Base-by-base conservation (phyloP, 1,140 invertebrate species). In the Chelonus insularis region DNA sequence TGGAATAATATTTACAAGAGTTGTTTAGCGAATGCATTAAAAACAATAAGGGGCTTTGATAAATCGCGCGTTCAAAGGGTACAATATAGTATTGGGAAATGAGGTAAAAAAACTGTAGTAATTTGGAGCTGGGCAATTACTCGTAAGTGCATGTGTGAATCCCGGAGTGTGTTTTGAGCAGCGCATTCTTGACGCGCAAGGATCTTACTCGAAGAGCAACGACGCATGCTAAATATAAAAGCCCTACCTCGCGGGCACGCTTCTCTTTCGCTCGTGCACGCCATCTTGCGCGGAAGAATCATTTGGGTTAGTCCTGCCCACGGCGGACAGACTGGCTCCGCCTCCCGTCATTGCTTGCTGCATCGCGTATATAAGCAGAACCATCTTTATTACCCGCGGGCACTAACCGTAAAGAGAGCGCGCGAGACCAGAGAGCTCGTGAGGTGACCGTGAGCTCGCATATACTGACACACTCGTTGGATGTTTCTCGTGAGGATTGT, bases 251-350 rank as follows among this genome's bases (percentile, higher is more conserved):
- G 68, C 68, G 72, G 68, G 67, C 66, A 70, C 64, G 57, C 47
- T 23, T 66, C 68, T 65, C 68, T 25, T 50, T 34, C 25, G 63
- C 62, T 65, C 71, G 68, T 70, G 64, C 78, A 69, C 81, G 81
- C 80, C 81, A 82, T 82, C 80, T 82, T 83, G 79, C 74, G 72
- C 74, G 71, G 71, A 77, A 80, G 74, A 81, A 76, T 83, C 78
- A 82, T 80, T 80, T 79, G 73, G 76, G 74, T 78, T 79, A 81
- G 80, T 77, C 80, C 81, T 78, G 79, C 82, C 82, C 80, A 82
- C 82, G 77, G 77, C 78, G 73, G 74, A 77, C 78, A 75, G 70
- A 72, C 70, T 77, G 77, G 70, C 82, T 82, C 82, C 82, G 80
- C 82, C 82, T 81, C 77, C 76, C 68, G 34, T 39, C 50, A 71